Conservation (phyloP, 2,113 vertebrate species). For the Oncorhynchus clarkii region DNA sequence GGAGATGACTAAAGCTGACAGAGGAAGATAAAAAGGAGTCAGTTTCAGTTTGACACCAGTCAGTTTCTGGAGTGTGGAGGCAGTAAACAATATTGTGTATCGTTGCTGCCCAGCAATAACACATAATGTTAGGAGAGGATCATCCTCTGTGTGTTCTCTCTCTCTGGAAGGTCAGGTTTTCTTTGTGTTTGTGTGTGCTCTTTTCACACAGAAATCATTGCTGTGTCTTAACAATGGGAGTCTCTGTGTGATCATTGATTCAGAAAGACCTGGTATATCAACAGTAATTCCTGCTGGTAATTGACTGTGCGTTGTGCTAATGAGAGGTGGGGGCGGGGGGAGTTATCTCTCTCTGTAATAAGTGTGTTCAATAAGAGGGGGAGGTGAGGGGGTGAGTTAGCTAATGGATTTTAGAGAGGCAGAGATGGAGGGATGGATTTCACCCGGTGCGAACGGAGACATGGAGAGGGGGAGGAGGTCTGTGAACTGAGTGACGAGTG, state of each 20-base stretch:
- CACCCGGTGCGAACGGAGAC: slow-evolving; percentile 55
- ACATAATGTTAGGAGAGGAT: too few relatives aligned
- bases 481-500: slow-evolving; percentile 62
- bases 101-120: too few relatives aligned
- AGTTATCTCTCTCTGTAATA: slow-evolving; percentile 66
- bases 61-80: too few relatives aligned
- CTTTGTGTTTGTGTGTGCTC: slow-evolving; percentile 40
- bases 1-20: too few relatives aligned
- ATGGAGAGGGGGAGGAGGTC: slow-evolving; percentile 53
- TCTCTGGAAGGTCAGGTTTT: not conserved
- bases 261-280: slow-evolving; percentile 65
- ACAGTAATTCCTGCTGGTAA: slow-evolving; percentile 78
- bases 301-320: slow-evolving; percentile 77
- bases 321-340: slow-evolving; percentile 65
- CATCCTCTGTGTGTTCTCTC: too few relatives aligned
- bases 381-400: slow-evolving; percentile 73
- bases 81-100: too few relatives aligned
- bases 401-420: slow-evolving; percentile 80
- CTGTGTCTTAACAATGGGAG: slow-evolving; percentile 53
- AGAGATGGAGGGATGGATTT: slow-evolving; percentile 75
- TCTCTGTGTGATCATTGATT: slow-evolving; percentile 67
- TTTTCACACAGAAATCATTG: slow-evolving; percentile 73
- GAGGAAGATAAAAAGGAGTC: too few relatives aligned
- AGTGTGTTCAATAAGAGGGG: slow-evolving; percentile 56
- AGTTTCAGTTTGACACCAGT: too few relatives aligned